Percentiles rank a stretch among this genome's conserved stretches.
These are phyloP conservation scores for Teleogryllus oceanicus DNA, from an alignment of 2,888 invertebrate genomes.

Conservation along the genomic window DNA sequence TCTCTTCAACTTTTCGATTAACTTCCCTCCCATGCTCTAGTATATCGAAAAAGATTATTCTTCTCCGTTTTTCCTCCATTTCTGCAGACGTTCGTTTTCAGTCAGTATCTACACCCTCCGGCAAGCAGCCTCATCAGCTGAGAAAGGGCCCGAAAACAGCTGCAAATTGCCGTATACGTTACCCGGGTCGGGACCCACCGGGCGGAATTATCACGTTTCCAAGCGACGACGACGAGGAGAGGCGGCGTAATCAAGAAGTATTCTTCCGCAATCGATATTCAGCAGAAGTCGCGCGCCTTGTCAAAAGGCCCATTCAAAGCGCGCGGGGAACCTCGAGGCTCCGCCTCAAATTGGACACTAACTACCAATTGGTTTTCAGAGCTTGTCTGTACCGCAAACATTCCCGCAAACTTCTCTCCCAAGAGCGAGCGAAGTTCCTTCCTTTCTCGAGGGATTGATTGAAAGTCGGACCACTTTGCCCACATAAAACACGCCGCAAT, in stretches of 20 bases:
- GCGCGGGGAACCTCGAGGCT: background rate
- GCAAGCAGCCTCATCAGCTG: background rate
- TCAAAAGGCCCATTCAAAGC: conserved; percentile 18
- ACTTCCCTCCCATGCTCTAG: too few relatives aligned
- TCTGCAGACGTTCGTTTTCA: background rate
- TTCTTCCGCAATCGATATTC: conserved; percentile 18
- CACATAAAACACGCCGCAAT: conserved; percentile 9
- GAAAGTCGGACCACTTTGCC: conserved; percentile 2
- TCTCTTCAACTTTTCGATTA: too few relatives aligned
- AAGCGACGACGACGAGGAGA: background rate
- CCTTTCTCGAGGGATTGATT: background rate
- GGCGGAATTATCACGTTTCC: conserved; percentile 18
- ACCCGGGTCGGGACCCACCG: background rate
- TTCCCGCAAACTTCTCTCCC: conserved; percentile 1
- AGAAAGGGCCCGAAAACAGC: background rate
- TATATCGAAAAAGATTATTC: too few relatives aligned
- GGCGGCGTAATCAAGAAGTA: background rate
- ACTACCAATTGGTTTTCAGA: conserved; percentile 10
- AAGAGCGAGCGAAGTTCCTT: background rate
- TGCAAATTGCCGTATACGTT: background rate
- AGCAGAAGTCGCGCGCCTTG: background rate
- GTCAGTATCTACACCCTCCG: background rate
- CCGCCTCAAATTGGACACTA: background rate
- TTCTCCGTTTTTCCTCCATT: too few relatives aligned
- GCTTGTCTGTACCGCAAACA: conserved; percentile 10